phyloP scores from a whole-genome alignment of 2,888 invertebrate genomes.

The Zhuqinia jingwanae region DNA sequence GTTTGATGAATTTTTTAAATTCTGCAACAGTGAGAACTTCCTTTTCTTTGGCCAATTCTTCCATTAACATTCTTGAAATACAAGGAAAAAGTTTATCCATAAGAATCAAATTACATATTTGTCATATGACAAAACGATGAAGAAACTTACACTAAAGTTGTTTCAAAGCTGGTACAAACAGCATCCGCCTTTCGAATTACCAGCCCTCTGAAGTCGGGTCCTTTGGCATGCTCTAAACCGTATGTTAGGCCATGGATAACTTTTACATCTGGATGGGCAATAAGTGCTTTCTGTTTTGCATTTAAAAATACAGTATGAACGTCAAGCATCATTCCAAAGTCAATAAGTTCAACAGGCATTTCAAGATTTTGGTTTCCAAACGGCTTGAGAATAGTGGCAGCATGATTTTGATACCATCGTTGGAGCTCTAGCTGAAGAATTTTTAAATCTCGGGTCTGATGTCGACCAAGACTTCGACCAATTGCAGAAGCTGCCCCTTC shows the following conservation, averaged over 20 bases:
- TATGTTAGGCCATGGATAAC: slow-evolving; percentile 82
- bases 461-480: slow-evolving; percentile 31
- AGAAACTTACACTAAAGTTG: slow-evolving; percentile 74
- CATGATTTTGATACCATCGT: slow-evolving; percentile 82
- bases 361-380: slow-evolving; percentile 80
- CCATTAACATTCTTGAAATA: slow-evolving; percentile 78
- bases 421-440: slow-evolving; percentile 62
- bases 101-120: background rate
- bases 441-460: slow-evolving; percentile 51
- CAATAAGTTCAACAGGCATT: slow-evolving; percentile 81
- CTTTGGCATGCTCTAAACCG: slow-evolving; percentile 82
- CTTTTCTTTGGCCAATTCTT: slow-evolving; percentile 76
- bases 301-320: slow-evolving; percentile 81
- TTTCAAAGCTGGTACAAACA: slow-evolving; percentile 81
- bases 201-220: slow-evolving; percentile 82
- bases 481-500: slow-evolving; percentile 42
- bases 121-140: background rate
- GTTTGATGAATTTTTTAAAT: slow-evolving; percentile 78
- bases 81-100: slow-evolving; percentile 6
- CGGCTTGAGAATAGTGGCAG: slow-evolving; percentile 81
- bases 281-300: slow-evolving; percentile 79
- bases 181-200: slow-evolving; percentile 82
- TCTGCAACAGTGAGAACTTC: slow-evolving; percentile 64
- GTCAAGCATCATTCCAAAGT: slow-evolving; percentile 82
- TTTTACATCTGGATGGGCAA: slow-evolving; percentile 78